Conservation (phyloP, 2,113 vertebrate genomes). For the Rhadina sibilatrix region DNA sequence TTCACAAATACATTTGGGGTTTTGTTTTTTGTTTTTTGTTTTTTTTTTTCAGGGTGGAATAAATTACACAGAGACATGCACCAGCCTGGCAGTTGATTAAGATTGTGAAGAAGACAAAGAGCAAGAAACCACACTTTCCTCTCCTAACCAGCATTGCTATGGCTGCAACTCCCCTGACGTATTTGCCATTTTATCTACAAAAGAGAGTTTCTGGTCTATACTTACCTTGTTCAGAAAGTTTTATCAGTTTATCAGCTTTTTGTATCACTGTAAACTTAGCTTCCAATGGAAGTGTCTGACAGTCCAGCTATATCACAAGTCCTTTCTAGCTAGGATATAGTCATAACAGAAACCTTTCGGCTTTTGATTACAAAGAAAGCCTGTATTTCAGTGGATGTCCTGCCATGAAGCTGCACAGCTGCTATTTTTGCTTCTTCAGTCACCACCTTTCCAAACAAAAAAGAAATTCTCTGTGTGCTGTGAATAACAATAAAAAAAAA, state of each 20-base stretch:
- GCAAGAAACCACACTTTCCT: constrained; percentile 19
- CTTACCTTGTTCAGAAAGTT: constrained; percentile 15
- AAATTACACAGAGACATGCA: neutral
- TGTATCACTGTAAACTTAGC: constrained; percentile 9
- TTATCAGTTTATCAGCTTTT: constrained; percentile 43
- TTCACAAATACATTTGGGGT: neutral
- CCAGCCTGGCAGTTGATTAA: neutral
- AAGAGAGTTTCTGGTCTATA: neutral
- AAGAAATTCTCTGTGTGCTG: neutral
- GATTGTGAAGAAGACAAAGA: neutral
- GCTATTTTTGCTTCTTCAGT: constrained; percentile 38
- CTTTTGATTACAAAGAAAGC: neutral
- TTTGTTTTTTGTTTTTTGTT: neutral
- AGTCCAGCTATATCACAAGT: neutral
- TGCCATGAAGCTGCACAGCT: constrained; percentile 12
- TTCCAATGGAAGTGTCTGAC: constrained; percentile 21
- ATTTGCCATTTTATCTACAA: constrained; percentile 25
- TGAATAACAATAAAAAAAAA: constrained; percentile 35
- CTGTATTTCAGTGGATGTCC: neutral
- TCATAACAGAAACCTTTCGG: neutral
- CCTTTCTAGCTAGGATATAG: neutral
- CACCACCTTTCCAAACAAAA: constrained; percentile 32
- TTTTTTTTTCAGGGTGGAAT: neutral
- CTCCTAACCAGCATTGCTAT: neutral
- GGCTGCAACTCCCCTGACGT: neutral